Base-by-base conservation (phyloP, 2,888 invertebrate species). In the Drosophila cracens region DNA sequence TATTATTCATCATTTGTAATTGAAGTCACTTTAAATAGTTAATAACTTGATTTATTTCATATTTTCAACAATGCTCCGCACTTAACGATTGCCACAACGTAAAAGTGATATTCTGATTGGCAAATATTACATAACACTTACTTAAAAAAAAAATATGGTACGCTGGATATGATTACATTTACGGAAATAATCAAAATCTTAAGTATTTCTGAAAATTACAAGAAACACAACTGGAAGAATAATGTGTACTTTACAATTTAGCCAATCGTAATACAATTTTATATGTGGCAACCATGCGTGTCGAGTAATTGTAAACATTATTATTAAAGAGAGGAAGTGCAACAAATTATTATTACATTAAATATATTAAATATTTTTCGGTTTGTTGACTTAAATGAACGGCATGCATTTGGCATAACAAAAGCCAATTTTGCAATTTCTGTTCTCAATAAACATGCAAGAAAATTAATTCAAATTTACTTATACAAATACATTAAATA, bases 301-400 rank as follows among this genome's bases (percentile, higher is more conserved):
- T 34, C 58, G 40, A 43, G 13, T 11, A 66, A 29, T 33, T 53
- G 34, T 29, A 54, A 31, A 33, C 7, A 25, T n/a, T 7, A 13
- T 25, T 43, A 25, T 51, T 52, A 6, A 8, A 16, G 31, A 40
- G 56, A 1, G 4, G 52, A 31, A 40, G 1, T 18, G 2, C 38
- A 6, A 38, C 16, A 21, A 13, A 29, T 18, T 16, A 54, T 27
- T 48, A 33, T 27, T 21, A 40, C 13, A 21, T n/a, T 21, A 33
- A 38, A 33, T 13, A 16, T 1, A 49, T 36, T 51, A 27, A 16
- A 36, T 51, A 13, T 1, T 38, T 13, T 38, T 54, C 21, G 1
- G 18, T 25, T 33, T 49, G n/a, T 49, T 58, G n/a, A 25, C 6
- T 16, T 8, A n/a, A 70, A 72, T 71, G 43, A 34, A 31, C 40